A percentile compares a stretch with the other conserved stretches of the same genome.
phyloP scores from a whole-genome alignment of 1,140 invertebrate species.

The Hesperophylax magnus region DNA sequence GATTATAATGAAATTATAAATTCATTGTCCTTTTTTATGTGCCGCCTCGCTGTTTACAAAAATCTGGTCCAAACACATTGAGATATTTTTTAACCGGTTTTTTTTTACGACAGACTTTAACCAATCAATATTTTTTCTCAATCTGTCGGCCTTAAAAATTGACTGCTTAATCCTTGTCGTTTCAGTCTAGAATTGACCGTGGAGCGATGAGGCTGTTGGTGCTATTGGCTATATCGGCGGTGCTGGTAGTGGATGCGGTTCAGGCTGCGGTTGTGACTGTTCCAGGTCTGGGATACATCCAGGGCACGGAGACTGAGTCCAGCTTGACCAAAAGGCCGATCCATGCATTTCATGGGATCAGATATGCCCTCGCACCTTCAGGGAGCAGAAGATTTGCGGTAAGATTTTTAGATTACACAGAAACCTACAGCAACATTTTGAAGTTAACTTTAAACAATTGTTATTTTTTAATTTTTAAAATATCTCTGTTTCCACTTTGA shows the following conservation, averaged over 20 bases:
- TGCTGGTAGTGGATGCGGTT: background rate
- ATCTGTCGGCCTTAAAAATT: no score
- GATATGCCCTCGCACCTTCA: conserved; percentile 29
- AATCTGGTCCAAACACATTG: no score
- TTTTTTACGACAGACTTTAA: no score
- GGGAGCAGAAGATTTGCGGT: conserved; percentile 42
- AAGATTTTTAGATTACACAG: background rate
- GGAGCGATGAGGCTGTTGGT: background rate
- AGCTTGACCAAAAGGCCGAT: conserved; percentile 35
- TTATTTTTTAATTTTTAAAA: no score
- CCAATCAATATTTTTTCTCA: no score
- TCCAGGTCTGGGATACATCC: conserved; percentile 24
- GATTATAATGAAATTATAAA: no score
- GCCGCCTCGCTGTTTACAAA: no score
- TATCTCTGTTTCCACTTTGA: no score
- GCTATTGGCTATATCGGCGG: background rate
- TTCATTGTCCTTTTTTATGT: no score
- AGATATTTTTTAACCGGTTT: no score
- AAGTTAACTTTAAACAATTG: no score
- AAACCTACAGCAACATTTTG: no score
- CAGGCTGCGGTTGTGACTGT: conserved; percentile 17
- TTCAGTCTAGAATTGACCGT: background rate
- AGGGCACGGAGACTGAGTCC: conserved; percentile 21
- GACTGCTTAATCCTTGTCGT: background rate
- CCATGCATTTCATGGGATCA: conserved; percentile 32